These are phyloP conservation scores for Epistrophe eligans DNA, from an alignment of 2,888 invertebrate genomes.

Conservation along the genomic window DNA sequence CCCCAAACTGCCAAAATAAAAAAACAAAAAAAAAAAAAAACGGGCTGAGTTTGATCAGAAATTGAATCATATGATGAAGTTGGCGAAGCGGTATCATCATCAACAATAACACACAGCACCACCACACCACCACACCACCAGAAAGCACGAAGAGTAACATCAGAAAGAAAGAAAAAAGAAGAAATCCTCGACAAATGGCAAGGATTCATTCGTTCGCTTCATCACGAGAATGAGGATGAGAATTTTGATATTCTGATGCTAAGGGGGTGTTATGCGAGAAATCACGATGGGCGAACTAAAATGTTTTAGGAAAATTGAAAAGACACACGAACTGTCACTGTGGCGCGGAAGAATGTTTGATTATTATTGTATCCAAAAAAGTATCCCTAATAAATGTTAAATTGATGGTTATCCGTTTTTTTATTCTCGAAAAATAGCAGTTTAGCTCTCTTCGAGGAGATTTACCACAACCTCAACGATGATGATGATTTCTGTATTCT, in stretches of 20 bases:
- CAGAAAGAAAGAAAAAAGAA: neutral
- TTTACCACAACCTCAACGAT: slow-evolving; percentile 72
- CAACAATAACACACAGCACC: slow-evolving; percentile 62
- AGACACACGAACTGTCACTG: slow-evolving; percentile 74
- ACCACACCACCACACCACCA: slow-evolving; percentile 12
- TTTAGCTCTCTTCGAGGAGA: slow-evolving; percentile 66
- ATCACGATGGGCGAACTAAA: slow-evolving; percentile 63
- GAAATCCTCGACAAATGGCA: slow-evolving; percentile 48
- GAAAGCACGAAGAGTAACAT: slow-evolving; percentile 33
- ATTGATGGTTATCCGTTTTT: slow-evolving; percentile 76
- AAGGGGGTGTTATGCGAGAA: slow-evolving; percentile 29
- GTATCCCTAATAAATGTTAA: slow-evolving; percentile 76
- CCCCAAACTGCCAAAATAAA: slow-evolving; percentile 12
- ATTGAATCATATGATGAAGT: slow-evolving; percentile 76
- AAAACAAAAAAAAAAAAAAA: slow-evolving; percentile 7
- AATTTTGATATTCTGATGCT: neutral
- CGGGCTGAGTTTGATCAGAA: slow-evolving; percentile 63
- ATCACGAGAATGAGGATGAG: neutral
- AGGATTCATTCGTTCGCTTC: slow-evolving; percentile 14
- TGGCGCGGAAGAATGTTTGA: slow-evolving; percentile 62
- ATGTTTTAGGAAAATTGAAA: slow-evolving; percentile 76
- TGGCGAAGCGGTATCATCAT: slow-evolving; percentile 71
- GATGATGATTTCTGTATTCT: slow-evolving; percentile 72
- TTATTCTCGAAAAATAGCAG: slow-evolving; percentile 72
- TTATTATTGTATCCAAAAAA: slow-evolving; percentile 75